These are phyloP conservation scores for Ophion costatus DNA, from an alignment of 2,888 invertebrate genomes.

Conservation along the genomic window DNA sequence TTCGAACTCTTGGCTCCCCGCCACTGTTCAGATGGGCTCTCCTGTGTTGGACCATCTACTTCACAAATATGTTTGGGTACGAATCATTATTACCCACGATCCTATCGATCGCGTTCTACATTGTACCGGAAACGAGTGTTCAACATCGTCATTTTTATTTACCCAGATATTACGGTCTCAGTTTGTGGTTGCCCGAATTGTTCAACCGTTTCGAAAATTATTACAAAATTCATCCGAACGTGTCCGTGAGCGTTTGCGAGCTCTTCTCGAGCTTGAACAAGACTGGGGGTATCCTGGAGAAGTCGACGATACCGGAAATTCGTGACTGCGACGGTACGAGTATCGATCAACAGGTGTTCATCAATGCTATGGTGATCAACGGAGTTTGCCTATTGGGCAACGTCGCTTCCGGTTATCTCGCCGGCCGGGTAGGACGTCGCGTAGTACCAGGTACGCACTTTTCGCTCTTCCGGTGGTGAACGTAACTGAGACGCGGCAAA, in stretches of 20 bases:
- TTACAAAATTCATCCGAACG: conserved; percentile 83
- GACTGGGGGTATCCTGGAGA: background rate
- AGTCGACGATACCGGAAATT: conserved; percentile 12
- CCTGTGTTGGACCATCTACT: conserved; percentile 87
- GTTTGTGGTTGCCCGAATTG: conserved; percentile 91
- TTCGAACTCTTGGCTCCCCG: conserved; percentile 85
- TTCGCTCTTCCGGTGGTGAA: background rate
- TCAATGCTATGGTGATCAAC: conserved; percentile 88
- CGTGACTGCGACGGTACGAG: conserved; percentile 83
- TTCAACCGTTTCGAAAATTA: conserved; percentile 86
- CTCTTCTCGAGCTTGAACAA: conserved; percentile 73
- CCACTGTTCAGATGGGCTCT: conserved; percentile 86
- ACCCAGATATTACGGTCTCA: conserved; percentile 87
- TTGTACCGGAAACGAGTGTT: background rate
- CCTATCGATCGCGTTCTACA: background rate
- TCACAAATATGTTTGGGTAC: conserved; percentile 89
- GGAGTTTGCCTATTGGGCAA: conserved; percentile 88
- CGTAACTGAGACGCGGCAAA: background rate
- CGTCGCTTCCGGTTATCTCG: conserved; percentile 87
- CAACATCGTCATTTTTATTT: background rate
- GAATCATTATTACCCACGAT: conserved; percentile 12
- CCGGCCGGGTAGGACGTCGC: conserved; percentile 78
- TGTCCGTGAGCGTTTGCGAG: conserved; percentile 84
- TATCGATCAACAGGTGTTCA: conserved; percentile 87
- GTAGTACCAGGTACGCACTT: conserved; percentile 79